These are phyloP conservation scores for Prenolepis imparis DNA, from an alignment of 2,888 invertebrate genomes.

Conservation along the genomic window DNA sequence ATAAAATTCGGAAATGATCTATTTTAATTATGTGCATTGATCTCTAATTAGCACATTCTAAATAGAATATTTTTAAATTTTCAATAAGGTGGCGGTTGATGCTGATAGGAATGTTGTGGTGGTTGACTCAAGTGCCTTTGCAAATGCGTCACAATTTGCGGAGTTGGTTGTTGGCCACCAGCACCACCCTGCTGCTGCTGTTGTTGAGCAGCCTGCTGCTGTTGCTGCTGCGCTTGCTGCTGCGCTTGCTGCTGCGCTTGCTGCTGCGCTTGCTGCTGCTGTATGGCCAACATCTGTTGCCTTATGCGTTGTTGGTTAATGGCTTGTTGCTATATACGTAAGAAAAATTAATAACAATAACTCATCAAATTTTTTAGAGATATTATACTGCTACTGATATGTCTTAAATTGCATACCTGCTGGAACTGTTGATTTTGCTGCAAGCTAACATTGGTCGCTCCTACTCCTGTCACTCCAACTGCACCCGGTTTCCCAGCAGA, in stretches of 20 bases:
- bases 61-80: conserved; percentile 14
- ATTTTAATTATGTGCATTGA: background rate
- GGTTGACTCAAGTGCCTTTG: conserved; percentile 88
- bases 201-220: conserved; percentile 83
- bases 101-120: conserved; percentile 87
- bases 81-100: conserved; percentile 88
- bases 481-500: conserved; percentile 85
- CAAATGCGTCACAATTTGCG: conserved; percentile 90
- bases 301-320: conserved; percentile 89
- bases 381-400: background rate
- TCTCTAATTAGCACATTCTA: background rate
- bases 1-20: conserved; percentile 7
- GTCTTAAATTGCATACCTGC: conserved; percentile 84
- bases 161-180: conserved; percentile 87
- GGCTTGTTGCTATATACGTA: conserved; percentile 76
- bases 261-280: conserved; percentile 85
- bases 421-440: conserved; percentile 89
- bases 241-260: conserved; percentile 73
- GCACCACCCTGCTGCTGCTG: conserved; percentile 86
- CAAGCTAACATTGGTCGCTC: conserved; percentile 83
- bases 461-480: conserved; percentile 83
- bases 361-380: conserved; percentile 33
- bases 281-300: conserved; percentile 91
- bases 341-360: conserved; percentile 37
- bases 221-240: conserved; percentile 85